Evolutionary conservation across 2,113 vertebrate species (phyloP).

Genomic region (Nycticryphes semicollaris): DNA sequence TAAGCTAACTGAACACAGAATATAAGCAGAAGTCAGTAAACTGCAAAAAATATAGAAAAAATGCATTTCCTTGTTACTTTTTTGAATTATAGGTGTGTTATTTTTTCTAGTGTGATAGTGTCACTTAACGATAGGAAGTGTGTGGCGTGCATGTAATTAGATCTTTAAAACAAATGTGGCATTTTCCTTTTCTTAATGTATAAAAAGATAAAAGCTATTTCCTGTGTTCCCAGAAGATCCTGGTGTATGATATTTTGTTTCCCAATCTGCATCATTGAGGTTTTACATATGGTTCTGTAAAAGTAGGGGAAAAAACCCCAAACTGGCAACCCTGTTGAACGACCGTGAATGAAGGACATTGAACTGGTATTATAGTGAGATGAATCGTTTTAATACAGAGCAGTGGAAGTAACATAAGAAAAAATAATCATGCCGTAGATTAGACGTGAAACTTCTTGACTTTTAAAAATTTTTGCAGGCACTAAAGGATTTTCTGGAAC

Average conservation of each 20-base stretch:
- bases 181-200: neutral
- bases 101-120: neutral
- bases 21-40: neutral
- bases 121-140: neutral
- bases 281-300: neutral
- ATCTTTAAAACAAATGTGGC: neutral
- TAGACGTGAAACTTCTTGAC: neutral
- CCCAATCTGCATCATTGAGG: neutral
- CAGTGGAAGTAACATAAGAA: neutral
- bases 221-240: neutral
- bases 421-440: neutral
- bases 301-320: neutral
- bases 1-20: neutral
- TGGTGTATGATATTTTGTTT: neutral
- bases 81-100: neutral
- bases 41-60: neutral
- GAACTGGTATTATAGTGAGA: neutral
- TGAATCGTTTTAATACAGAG: neutral
- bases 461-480: conserved; percentile 69
- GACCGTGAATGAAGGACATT: neutral
- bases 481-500: conserved; percentile 79
- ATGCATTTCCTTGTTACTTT: neutral
- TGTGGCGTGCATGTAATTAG: neutral
- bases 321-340: neutral
- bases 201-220: neutral